Percentiles rank a stretch among this genome's conserved stretches.
Evolutionary conservation across 2,888 invertebrate genomes (phyloP).

Genomic region (Eupithecia subfuscata): DNA sequence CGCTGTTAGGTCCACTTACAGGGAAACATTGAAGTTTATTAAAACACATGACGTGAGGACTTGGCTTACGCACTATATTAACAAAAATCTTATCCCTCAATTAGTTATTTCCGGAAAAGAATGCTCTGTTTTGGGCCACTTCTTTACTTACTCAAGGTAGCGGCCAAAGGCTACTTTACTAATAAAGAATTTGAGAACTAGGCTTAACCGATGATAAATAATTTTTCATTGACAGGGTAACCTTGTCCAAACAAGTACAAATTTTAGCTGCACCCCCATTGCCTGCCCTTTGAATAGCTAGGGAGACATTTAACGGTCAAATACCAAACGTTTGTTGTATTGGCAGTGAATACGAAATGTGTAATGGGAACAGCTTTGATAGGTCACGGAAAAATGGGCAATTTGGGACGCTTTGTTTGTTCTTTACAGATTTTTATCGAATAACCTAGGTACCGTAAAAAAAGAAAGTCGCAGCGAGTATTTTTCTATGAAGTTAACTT

Average conservation of each 20-base stretch:
- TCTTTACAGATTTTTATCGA: background rate
- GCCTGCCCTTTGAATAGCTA: slow-evolving; percentile 44
- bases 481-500: background rate
- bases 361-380: slow-evolving; percentile 23
- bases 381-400: slow-evolving; percentile 18
- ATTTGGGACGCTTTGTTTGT: slow-evolving; percentile 8
- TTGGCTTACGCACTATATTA: too few species aligned
- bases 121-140: background rate
- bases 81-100: background rate
- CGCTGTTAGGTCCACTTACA: too few species aligned
- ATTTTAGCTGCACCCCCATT: slow-evolving; percentile 8
- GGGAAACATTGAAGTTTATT: too few species aligned
- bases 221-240: background rate
- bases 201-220: background rate
- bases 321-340: slow-evolving; percentile 54
- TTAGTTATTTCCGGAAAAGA: background rate
- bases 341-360: slow-evolving; percentile 41
- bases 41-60: too few species aligned
- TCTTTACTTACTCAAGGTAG: background rate
- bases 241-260: background rate
- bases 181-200: background rate
- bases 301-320: slow-evolving; percentile 61
- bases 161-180: too few species aligned
- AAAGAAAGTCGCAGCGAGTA: background rate
- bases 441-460: too few species aligned